phyloP scores from a whole-genome alignment of 2,888 invertebrate genomes.

The Xestoiulus laeticollis region DNA sequence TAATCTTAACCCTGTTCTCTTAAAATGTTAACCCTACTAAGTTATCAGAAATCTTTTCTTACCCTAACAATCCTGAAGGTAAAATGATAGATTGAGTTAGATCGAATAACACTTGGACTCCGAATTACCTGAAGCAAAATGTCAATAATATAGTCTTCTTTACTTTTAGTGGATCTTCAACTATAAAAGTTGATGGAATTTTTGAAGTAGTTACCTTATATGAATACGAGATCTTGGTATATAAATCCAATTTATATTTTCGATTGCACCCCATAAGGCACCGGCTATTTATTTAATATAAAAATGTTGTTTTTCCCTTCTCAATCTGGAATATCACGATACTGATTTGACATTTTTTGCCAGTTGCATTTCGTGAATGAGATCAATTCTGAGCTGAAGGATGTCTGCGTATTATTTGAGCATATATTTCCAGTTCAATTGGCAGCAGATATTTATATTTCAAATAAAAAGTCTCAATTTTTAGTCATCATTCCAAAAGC shows the following conservation, averaged over 20 bases:
- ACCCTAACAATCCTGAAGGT: not conserved
- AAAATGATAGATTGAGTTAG: not conserved
- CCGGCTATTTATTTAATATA: not conserved
- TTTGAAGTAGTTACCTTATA: not conserved
- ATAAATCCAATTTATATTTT: not conserved
- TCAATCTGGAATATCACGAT: not conserved
- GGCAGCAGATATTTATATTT: not conserved
- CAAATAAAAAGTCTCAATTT: not conserved
- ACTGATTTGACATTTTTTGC: not conserved
- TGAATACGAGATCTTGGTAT: no score
- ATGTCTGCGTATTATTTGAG: not conserved
- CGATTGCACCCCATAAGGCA: not conserved
- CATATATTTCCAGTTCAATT: not conserved
- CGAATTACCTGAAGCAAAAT: not conserved
- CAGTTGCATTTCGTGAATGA: not conserved
- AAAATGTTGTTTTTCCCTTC: not conserved
- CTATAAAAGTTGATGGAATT: not conserved
- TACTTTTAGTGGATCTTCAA: constrained; percentile 19
- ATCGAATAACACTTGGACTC: not conserved
- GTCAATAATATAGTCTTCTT: not conserved
- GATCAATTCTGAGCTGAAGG: not conserved
- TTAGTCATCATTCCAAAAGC: not conserved
- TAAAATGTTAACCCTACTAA: not conserved
- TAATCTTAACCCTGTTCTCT: not conserved
- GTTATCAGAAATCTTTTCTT: not conserved